These are phyloP conservation scores for Hanleya hanleyi DNA, from an alignment of 2,888 invertebrate species.

Conservation along the genomic window DNA sequence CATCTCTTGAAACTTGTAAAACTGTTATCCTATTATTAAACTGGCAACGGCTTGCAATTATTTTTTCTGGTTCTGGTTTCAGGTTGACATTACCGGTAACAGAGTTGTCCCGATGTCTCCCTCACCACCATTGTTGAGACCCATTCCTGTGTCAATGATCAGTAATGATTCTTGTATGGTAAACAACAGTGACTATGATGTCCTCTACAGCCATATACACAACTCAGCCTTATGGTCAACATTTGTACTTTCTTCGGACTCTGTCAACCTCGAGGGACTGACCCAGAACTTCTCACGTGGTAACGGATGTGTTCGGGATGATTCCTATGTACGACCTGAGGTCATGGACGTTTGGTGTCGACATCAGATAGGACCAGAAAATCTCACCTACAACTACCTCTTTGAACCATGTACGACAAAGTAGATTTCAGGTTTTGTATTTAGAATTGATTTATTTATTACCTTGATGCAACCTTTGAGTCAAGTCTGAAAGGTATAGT, in stretches of 20 bases:
- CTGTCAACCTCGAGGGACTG: no score
- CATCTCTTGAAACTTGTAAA: no score
- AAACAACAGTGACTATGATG: neutral
- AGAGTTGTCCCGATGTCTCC: neutral
- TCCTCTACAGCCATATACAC: slow-evolving; percentile 17
- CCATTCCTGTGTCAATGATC: neutral
- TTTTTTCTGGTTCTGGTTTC: no score
- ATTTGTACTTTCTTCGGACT: slow-evolving; percentile 29
- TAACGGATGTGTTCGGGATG: neutral
- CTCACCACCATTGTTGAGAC: neutral
- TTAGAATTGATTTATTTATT: no score
- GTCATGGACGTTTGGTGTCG: neutral
- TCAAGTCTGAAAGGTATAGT: no score
- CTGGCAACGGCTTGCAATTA: no score
- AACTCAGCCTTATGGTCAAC: slow-evolving; percentile 35
- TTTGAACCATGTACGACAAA: slow-evolving; percentile 35
- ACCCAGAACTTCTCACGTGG: neutral
- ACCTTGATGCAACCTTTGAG: no score
- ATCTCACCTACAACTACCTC: slow-evolving; percentile 5
- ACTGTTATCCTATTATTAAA: no score
- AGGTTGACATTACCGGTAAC: no score
- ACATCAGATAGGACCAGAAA: neutral
- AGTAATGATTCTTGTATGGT: neutral
- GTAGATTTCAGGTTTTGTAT: no score
- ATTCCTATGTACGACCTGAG: neutral